Evolutionary conservation across 2,797 vertebrate species (phyloP).

Genomic region (Amblyraja radiata): DNA sequence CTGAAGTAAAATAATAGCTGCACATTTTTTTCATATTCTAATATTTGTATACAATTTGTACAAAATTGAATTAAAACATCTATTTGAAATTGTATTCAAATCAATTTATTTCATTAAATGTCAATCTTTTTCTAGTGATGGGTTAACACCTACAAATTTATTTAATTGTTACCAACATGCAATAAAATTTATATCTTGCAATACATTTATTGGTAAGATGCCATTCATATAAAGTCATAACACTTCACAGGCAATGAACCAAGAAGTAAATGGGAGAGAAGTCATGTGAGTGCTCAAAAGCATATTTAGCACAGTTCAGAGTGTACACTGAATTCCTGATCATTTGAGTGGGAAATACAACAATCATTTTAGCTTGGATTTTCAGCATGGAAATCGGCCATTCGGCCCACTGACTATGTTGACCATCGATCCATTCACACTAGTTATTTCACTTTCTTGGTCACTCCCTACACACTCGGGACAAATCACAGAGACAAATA

Average conservation of each 20-base stretch:
- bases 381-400: too few relatives aligned
- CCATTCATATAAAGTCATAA: background rate
- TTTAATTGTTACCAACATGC: background rate
- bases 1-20: background rate
- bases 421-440: too few relatives aligned
- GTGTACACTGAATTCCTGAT: background rate
- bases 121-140: background rate
- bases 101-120: background rate
- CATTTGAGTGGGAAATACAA: too few relatives aligned
- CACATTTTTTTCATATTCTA: background rate
- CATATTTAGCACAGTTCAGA: background rate
- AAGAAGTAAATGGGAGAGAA: background rate
- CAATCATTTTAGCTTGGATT: too few relatives aligned
- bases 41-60: background rate
- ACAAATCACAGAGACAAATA: too few relatives aligned
- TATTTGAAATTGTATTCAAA: background rate
- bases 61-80: constrained; percentile 23
- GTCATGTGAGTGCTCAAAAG: background rate
- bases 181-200: background rate
- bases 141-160: background rate
- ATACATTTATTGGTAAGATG: background rate
- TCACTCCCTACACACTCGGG: too few relatives aligned
- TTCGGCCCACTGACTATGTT: too few relatives aligned
- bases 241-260: background rate
- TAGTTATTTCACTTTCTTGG: too few relatives aligned